Conservation (phyloP, 2,113 vertebrate genomes). For the Ardeotis arabs region DNA sequence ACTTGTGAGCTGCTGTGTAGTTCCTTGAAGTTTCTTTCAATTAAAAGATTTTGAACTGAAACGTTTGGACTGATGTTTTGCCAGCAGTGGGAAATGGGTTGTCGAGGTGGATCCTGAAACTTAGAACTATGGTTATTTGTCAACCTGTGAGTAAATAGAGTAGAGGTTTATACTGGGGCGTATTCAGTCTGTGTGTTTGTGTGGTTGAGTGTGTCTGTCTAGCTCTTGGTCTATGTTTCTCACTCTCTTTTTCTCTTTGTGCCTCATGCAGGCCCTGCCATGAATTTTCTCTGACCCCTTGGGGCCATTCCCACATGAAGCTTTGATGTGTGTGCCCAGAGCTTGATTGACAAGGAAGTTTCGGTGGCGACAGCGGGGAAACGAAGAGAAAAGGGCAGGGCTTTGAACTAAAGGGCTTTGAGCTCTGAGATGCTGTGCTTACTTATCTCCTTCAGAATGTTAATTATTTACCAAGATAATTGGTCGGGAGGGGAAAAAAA, state of each 20-base stretch:
- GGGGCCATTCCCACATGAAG: slow-evolving; percentile 77
- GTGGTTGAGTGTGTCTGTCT: slow-evolving; percentile 46
- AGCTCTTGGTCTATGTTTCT: slow-evolving; percentile 48
- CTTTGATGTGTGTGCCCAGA: slow-evolving; percentile 94
- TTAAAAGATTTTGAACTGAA: slow-evolving; percentile 28
- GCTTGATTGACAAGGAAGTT: slow-evolving; percentile 81
- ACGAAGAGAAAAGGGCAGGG: slow-evolving; percentile 74
- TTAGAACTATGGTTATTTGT: slow-evolving; percentile 48
- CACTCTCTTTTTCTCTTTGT: slow-evolving; percentile 60
- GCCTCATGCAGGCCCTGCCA: slow-evolving; percentile 72
- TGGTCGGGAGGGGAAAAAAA: slow-evolving; percentile 58
- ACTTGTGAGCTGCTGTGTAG: background rate
- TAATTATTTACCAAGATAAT: slow-evolving; percentile 74
- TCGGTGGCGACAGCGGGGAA: slow-evolving; percentile 81
- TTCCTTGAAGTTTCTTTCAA: slow-evolving; percentile 44
- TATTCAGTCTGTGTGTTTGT: background rate
- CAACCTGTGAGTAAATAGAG: slow-evolving; percentile 41
- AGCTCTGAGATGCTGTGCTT: slow-evolving; percentile 77
- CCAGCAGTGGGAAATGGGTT: slow-evolving; percentile 46
- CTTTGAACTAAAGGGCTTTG: slow-evolving; percentile 81
- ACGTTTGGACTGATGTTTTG: slow-evolving; percentile 53
- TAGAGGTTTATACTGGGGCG: slow-evolving; percentile 11
- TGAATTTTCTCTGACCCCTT: slow-evolving; percentile 82
- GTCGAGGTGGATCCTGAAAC: slow-evolving; percentile 32
- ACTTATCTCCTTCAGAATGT: slow-evolving; percentile 79